These are phyloP conservation scores for Fundulus diaphanus DNA, from an alignment of 2,797 vertebrate genomes.

Conservation along the genomic window DNA sequence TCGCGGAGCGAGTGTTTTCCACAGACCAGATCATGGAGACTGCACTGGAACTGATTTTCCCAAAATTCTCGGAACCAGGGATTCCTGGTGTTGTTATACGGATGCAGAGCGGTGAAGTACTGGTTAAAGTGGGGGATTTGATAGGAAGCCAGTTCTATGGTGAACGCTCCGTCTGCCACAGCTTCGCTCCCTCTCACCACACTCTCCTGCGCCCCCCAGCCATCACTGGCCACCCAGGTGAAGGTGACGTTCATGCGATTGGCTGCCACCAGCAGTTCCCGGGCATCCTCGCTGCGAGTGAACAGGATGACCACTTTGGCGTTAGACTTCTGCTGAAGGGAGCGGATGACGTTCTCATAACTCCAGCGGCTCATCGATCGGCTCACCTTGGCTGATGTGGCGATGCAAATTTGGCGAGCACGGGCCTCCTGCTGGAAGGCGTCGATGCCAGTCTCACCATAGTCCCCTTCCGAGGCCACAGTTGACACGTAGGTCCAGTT, in stretches of 20 bases:
- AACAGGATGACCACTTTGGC: slow-evolving; percentile 95
- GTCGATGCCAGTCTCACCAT: slow-evolving; percentile 96
- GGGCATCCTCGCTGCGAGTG: slow-evolving; percentile 93
- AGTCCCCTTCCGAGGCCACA: slow-evolving; percentile 96
- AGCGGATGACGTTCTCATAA: slow-evolving; percentile 91
- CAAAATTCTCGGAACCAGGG: slow-evolving; percentile 98
- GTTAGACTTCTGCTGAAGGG: slow-evolving; percentile 94
- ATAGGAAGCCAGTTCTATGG: slow-evolving; percentile 96
- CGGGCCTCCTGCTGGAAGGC: slow-evolving; percentile 97
- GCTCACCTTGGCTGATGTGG: slow-evolving; percentile 97
- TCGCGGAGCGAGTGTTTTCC: slow-evolving; percentile 86
- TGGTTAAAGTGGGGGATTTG: slow-evolving; percentile 89
- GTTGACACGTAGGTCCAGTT: slow-evolving; percentile 99
- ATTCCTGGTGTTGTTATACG: slow-evolving; percentile 94
- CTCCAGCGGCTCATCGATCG: slow-evolving; percentile 93
- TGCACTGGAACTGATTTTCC: slow-evolving; percentile 95
- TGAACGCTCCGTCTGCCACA: slow-evolving; percentile 93
- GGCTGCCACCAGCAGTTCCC: slow-evolving; percentile 91
- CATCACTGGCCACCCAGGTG: slow-evolving; percentile 97
- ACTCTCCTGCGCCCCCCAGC: slow-evolving; percentile 96
- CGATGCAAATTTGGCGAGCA: slow-evolving; percentile 95
- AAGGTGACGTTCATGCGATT: slow-evolving; percentile 93
- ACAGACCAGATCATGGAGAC: slow-evolving; percentile 87
- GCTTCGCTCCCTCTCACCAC: slow-evolving; percentile 93
- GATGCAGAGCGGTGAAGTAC: slow-evolving; percentile 91